These are phyloP conservation scores for Philotrypesis tridentata DNA, from an alignment of 1,140 invertebrate genomes.

Conservation along the genomic window DNA sequence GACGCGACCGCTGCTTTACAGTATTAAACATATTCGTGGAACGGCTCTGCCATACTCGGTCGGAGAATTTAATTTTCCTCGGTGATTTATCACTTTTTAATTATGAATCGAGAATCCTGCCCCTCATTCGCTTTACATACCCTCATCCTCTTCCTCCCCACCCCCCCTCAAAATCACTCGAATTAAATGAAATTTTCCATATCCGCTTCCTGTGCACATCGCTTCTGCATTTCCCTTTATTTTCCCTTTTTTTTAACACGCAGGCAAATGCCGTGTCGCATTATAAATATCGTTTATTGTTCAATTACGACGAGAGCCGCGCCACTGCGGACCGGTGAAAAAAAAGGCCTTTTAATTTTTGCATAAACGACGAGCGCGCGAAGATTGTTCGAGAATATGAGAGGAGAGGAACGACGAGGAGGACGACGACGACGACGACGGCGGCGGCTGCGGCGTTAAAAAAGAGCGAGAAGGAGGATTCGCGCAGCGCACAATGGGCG, in stretches of 20 bases:
- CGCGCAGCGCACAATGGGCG: background rate
- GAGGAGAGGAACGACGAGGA: background rate
- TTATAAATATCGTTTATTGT: background rate
- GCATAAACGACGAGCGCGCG: too few relatives aligned
- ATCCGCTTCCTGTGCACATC: too few relatives aligned
- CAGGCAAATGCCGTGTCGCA: too few relatives aligned
- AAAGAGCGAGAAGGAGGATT: background rate
- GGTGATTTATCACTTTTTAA: background rate
- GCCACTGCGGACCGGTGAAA: too few relatives aligned
- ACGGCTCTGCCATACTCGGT: background rate
- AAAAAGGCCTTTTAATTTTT: too few relatives aligned
- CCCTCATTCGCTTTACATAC: background rate
- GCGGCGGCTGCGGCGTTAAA: too few relatives aligned
- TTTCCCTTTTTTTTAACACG: background rate
- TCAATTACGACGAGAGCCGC: background rate
- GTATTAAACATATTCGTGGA: slow-evolving; percentile 14
- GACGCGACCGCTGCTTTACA: background rate
- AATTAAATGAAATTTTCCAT: background rate
- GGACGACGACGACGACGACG: too few relatives aligned
- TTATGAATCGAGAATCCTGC: background rate
- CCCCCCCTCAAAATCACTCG: background rate
- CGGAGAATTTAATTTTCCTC: background rate
- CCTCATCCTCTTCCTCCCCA: too few relatives aligned
- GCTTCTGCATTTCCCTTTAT: too few relatives aligned
- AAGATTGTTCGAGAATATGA: background rate